Percentiles rank a stretch among this genome's conserved stretches.
phyloP scores from a whole-genome alignment of 2,888 invertebrate species.

The Limnephilus marmoratus region DNA sequence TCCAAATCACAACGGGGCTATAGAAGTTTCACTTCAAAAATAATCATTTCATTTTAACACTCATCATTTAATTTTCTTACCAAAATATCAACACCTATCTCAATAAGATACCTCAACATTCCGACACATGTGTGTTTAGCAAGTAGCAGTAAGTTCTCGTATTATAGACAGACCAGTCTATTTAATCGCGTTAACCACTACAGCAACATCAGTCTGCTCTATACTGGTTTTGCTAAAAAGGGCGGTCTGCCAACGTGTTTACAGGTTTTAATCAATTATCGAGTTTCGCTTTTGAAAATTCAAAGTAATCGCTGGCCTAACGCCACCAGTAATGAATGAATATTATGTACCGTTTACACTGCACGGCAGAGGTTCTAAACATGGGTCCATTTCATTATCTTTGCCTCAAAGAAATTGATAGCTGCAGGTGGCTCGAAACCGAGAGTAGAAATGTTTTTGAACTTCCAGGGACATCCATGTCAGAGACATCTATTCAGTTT shows the following conservation, averaged over 20 bases:
- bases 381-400: too few species aligned
- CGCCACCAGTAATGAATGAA: background rate
- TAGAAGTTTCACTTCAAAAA: too few species aligned
- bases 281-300: conserved; percentile 2
- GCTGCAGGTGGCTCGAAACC: too few species aligned
- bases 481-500: too few species aligned
- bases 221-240: background rate
- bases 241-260: background rate
- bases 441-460: too few species aligned
- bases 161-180: background rate
- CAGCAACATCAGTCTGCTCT: background rate
- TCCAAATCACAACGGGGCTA: too few species aligned
- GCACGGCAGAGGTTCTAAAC: background rate
- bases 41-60: too few species aligned
- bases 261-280: background rate
- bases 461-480: too few species aligned
- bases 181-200: background rate
- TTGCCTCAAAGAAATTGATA: too few species aligned
- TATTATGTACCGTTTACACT: background rate
- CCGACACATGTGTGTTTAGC: background rate
- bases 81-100: background rate
- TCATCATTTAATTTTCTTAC: background rate
- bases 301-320: background rate
- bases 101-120: background rate
- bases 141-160: background rate